Evolutionary conservation across 2,113 vertebrate species (phyloP), one percentile per base, ranked within the genome.

Genomic region (Gasterosteus nipponicus): DNA sequence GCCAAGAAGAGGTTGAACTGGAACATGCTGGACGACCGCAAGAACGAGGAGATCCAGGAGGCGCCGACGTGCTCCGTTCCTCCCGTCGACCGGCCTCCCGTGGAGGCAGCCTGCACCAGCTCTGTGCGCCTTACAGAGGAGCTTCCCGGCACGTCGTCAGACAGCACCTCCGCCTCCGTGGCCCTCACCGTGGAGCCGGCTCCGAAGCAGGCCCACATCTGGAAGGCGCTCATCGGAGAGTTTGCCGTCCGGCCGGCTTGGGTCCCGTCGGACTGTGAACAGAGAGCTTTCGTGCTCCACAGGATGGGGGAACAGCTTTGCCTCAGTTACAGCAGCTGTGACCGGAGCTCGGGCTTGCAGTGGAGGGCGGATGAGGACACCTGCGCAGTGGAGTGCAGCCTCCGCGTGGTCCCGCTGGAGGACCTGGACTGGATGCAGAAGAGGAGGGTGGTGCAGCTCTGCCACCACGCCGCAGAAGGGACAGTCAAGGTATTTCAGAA

Each of bases 381-480:
- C 0, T 76, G 93, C 77, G 82, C 54, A 2, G 94, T 93, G 15
- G 92, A 96, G 79, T 88, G 94, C 60, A 95, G 93, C 68, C 92
- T 97, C 77, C 85, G 78, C 81, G 80, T 82, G 76, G 91, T 96
- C 69, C 84, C 94, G 19, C 65, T 98, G 84, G 96, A 97, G 89
- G 96, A 96, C 77, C 87, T 99, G 44, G 96, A 94, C n/a, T 99
- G 98, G 98, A 84, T 99, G 73, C 97, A 97, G 81, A 98, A 96
- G 91, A 97, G 97, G 80, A 96, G 91, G 84, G 91, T 96, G 83
- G 87, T 98, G 90, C 94, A 96, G 90, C 94, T 99, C 77, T 94
- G 94, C 84, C 95, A 97, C 75, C 94, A 92, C 68, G 81, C 56
- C 33, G 77, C 92, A 59, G 92, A 93, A 38, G 90, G 93, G 33